Evolutionary conservation across 2,113 vertebrate genomes (phyloP), one percentile per base, ranked within the genome.

Genomic region (Plotosus lineatus): DNA sequence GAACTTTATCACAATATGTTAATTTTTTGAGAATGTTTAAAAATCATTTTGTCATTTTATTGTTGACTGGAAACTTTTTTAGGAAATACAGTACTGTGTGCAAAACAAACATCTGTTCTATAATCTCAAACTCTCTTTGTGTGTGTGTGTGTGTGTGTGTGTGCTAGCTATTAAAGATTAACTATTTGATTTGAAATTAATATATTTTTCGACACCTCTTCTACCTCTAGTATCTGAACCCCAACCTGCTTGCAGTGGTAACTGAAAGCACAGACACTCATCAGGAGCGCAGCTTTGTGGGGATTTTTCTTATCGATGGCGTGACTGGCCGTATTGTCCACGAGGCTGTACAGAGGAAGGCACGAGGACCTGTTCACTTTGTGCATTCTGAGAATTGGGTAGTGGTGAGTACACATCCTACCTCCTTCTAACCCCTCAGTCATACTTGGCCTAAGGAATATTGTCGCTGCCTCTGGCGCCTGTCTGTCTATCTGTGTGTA

Each of bases 361-460:
- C 97, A 23, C 95, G 86, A 86, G 97, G 97, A 1, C 98, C 97
- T 0, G 95, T 99, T 77, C 96, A 97, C 78, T 91, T 98, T 0
- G 97, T 99, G 38, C 98, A 99, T 77, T 97, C 98, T 0, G 98
- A 99, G 90, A 99, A 99, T 93, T 99, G 98, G 98, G 94, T 99
- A 84, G 96, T 99, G 96, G 98, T 99, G 88, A 95, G 96, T 85
- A 19, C 9, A 31, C 3, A 1, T 4, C 0, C 3, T 10, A 6
- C 17, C 2, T 50, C 36, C 15, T 4, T 6, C 10, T n/a, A n/a
- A n/a, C n/a, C n/a, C n/a, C n/a, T n/a, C n/a, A n/a, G n/a, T n/a
- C n/a, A n/a, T n/a, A n/a, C n/a, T n/a, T n/a, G n/a, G n/a, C n/a
- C n/a, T n/a, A n/a, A n/a, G n/a, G n/a, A n/a, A n/a, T n/a, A n/a